Evolutionary conservation across 1,140 invertebrate genomes (phyloP), one percentile per base, ranked within the genome.

Genomic region (Heliconius hewitsoni): DNA sequence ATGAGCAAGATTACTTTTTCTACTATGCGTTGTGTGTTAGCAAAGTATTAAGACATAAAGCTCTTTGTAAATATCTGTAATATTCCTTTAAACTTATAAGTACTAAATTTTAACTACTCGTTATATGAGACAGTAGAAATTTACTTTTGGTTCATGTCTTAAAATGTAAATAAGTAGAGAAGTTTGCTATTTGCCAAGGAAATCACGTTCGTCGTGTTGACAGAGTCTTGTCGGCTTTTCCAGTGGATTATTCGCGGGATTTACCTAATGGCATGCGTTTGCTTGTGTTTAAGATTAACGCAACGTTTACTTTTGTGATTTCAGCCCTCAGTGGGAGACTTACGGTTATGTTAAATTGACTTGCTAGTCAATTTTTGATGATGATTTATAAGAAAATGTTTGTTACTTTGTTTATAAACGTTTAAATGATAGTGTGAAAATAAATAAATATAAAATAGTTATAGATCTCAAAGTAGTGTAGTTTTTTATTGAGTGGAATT

Each of bases 81-180:
- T 57, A 57, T 19, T 19, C n/a, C 9, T 57, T 57, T 37, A 37
- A 39, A n/a, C 19, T 72, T 72, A 42, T 30, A 30, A 34, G 13
- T 16, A 46, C 42, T 1, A 71, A 71, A 23, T 34, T 71, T 74
- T 60, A 60, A 60, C 19, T 34, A 57, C 23, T 46, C 27, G 23
- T 18, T 34, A 60, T 9, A 9, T 37, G n/a, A 74, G 19, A 23
- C 23, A 50, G 11, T 76, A 3, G 34, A 66, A 70, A 71, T 30
- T 50, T 46, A 42, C 42, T 46, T 91, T 89, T 90, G 90, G 89
- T 92, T 91, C 89, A 90, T 91, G 87, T 91, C 88, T 88, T 88
- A 91, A 92, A 90, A 92, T 91, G 89, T 91, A 90, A 90, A 92
- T 92, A 92, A 84, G 84, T 81, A 77, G 76, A 81, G 82, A 89